Evolutionary conservation across 2,888 invertebrate species (phyloP).

Genomic region (Stenotaenia linearis): DNA sequence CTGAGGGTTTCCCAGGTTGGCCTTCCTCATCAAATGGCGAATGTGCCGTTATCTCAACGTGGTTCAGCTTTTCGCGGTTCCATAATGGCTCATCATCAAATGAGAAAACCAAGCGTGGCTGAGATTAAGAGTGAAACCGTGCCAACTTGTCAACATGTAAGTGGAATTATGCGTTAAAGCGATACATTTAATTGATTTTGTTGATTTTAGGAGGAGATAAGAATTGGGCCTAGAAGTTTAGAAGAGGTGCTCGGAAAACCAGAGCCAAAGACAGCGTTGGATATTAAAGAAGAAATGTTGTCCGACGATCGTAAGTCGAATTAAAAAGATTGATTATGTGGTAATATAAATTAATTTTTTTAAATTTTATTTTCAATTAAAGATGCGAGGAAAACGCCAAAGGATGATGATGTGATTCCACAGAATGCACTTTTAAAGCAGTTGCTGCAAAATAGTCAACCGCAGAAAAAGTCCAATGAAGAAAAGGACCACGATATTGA

Average conservation of each 20-base stretch:
- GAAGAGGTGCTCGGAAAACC: constrained; percentile 31
- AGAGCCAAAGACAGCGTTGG: not conserved
- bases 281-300: not conserved
- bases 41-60: not conserved
- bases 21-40: constrained; percentile 33
- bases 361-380: not conserved
- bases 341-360: too few species aligned
- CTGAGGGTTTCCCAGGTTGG: constrained; percentile 36
- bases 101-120: not conserved
- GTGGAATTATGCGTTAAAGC: too few species aligned
- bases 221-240: not conserved
- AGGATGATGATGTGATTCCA: constrained; percentile 28
- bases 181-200: constrained; percentile 2
- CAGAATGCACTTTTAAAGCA: constrained; percentile 36
- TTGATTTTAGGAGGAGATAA: constrained; percentile 39
- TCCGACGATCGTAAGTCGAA: not conserved
- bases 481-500: constrained; percentile 30
- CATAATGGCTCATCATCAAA: not conserved
- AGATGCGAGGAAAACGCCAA: not conserved
- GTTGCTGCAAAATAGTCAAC: constrained; percentile 34
- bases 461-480: constrained; percentile 21
- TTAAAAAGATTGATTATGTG: not conserved
- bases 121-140: not conserved
- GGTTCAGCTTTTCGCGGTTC: not conserved
- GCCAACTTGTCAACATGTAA: constrained; percentile 7